Evolutionary conservation across 2,797 vertebrate species (phyloP).

Genomic region (Lacerta bilineata): DNA sequence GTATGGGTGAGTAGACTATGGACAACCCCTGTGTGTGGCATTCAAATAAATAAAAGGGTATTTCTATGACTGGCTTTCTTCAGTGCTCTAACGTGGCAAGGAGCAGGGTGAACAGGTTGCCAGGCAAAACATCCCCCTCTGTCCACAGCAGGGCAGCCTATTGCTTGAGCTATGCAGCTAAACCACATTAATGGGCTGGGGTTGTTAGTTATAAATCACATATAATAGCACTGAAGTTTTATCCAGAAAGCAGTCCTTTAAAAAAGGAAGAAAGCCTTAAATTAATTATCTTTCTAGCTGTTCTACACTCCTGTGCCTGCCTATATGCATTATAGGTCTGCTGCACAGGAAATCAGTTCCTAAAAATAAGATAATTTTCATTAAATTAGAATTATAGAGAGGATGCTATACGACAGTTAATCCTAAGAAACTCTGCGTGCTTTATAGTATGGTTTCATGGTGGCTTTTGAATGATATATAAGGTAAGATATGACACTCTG

Average conservation of each 20-base stretch:
- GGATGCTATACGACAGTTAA: constrained; percentile 23
- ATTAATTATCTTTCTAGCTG: constrained; percentile 27
- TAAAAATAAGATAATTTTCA: constrained; percentile 41
- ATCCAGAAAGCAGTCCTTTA: constrained; percentile 29
- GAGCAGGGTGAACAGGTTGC: background rate
- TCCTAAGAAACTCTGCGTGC: background rate
- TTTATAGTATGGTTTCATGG: background rate
- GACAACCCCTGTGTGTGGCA: background rate
- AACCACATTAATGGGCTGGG: constrained; percentile 24
- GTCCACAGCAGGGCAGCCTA: background rate
- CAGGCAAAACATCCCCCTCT: background rate
- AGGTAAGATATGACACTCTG: constrained; percentile 36
- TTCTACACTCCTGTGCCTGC: background rate
- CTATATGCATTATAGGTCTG: background rate
- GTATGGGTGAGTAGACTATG: background rate
- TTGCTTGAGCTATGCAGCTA: constrained; percentile 11
- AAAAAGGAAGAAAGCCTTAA: constrained; percentile 5
- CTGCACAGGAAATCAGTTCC: constrained; percentile 27
- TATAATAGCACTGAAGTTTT: constrained; percentile 26
- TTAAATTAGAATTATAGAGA: background rate
- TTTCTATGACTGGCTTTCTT: background rate
- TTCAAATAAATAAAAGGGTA: background rate
- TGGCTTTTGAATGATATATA: background rate
- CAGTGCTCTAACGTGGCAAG: background rate
- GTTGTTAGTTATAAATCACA: constrained; percentile 41